Evolutionary conservation across 1,140 invertebrate genomes (phyloP), one percentile per base, ranked within the genome.

Genomic region (Drosophila mojavensis): DNA sequence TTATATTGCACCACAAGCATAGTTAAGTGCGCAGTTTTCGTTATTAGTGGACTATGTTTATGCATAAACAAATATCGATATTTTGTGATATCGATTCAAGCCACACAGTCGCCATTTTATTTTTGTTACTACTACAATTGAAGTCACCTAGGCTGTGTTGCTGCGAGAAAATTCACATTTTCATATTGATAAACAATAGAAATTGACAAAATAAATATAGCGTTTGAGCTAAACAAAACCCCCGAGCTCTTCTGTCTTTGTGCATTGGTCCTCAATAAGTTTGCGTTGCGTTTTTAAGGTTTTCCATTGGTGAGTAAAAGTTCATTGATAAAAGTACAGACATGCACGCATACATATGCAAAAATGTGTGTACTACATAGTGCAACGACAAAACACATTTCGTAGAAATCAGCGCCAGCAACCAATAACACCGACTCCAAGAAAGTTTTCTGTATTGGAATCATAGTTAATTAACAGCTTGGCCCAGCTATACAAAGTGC

Each of bases 251-350:
- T 59, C 73, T 84, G 68, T 84, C 81, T 85, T 84, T 84, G 78
- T 85, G 81, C 81, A 80, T 84, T 84, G 74, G 78, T 74, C 73
- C 62, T 54, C 67, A 84, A 84, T 84, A 80, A 72, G 41, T 74
- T 75, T 75, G 45, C 66, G 43, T 84, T 77, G 81, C 81, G 51
- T 84, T 85, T 85, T 80, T 74, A 76, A 80, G 78, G 81, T 80
- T 85, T 84, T 33, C 28, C 43, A 58, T 71, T 81, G 81, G 81
- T 84, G 69, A 84, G 81, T 84, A 84, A 78, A 80, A 74, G 73
- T 84, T 81, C 81, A 84, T 84, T 84, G 81, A 84, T 77, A 70
- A 82, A 81, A 75, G 66, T 79, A 61, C 76, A 26, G 53, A 66
- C 67, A 81, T 64, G 51, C 30, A 61, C 45, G 48, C 51, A 64